Conservation (phyloP, 2,113 vertebrate genomes). For the Oryzias woworae region DNA sequence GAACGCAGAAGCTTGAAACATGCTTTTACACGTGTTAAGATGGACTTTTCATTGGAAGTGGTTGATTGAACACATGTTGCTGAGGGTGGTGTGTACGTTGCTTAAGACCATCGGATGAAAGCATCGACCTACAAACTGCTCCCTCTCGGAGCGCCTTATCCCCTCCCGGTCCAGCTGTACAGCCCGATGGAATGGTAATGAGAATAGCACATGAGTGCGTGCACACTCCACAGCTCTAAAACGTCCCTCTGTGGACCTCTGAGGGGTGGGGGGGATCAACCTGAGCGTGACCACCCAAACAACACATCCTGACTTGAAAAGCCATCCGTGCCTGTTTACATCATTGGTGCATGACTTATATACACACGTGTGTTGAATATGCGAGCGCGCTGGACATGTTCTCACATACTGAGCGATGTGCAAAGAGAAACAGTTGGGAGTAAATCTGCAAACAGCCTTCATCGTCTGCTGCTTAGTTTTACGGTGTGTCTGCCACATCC, state of each 20-base stretch:
- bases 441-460: conserved; percentile 53
- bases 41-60: no score
- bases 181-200: conserved; percentile 23
- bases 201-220: conserved; percentile 50
- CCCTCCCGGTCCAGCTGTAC: conserved; percentile 42
- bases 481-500: conserved; percentile 58
- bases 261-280: conserved; percentile 17
- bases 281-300: conserved; percentile 56
- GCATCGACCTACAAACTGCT: not conserved
- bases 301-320: conserved; percentile 46
- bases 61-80: no score
- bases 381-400: conserved; percentile 11
- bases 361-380: conserved; percentile 6
- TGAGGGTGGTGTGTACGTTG: no score
- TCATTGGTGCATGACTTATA: conserved; percentile 20
- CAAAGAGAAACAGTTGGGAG: conserved; percentile 6
- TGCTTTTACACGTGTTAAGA: no score
- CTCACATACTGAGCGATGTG: conserved; percentile 16
- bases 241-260: conserved; percentile 28
- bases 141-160: conserved; percentile 6
- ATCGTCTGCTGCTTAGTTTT: conserved; percentile 58
- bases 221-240: conserved; percentile 12
- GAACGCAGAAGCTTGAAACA: no score
- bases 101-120: no score
- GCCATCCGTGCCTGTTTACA: conserved; percentile 56